A percentile compares a stretch with the other conserved stretches of the same genome.
These are phyloP conservation scores for Drosophila parvula DNA, from an alignment of 1,140 invertebrate species.

Conservation along the genomic window DNA sequence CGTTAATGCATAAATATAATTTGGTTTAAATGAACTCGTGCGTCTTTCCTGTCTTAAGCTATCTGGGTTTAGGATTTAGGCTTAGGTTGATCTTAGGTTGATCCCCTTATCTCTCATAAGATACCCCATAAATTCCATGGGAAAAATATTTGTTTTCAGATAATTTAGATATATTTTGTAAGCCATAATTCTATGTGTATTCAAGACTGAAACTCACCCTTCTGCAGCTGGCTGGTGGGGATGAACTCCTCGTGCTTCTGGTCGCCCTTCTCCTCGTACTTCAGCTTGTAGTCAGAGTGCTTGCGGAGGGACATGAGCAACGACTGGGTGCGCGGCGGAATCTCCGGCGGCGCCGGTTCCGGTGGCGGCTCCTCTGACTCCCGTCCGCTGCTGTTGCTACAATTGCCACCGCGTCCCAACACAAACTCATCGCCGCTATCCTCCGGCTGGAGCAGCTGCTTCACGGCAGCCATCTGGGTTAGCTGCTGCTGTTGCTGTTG, in stretches of 20 bases:
- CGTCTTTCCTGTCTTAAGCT: too few relatives aligned
- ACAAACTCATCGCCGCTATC: conserved; percentile 20
- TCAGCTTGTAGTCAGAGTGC: conserved; percentile 82
- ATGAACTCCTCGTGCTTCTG: conserved; percentile 84
- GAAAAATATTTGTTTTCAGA: too few relatives aligned
- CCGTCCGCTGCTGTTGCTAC: conserved; percentile 52
- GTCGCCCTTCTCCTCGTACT: conserved; percentile 83
- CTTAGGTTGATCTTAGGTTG: too few relatives aligned
- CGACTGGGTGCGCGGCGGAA: conserved; percentile 88
- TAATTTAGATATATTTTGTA: not conserved
- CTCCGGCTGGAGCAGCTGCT: conserved; percentile 20
- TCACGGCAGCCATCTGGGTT: conserved; percentile 9
- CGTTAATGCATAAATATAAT: too few relatives aligned
- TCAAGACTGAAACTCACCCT: conserved; percentile 60
- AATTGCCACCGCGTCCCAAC: conserved; percentile 10
- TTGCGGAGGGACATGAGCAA: conserved; percentile 85
- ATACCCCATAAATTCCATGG: too few relatives aligned
- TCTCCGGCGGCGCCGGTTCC: conserved; percentile 89
- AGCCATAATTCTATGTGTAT: not conserved
- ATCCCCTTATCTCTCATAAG: too few relatives aligned
- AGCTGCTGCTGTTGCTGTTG: conserved; percentile 46
- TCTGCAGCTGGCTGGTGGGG: conserved; percentile 80
- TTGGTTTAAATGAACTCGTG: too few relatives aligned
- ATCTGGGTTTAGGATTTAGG: too few relatives aligned
- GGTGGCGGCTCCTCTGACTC: conserved; percentile 87